A percentile compares a stretch with the other conserved stretches of the same genome.
phyloP scores from a whole-genome alignment of 2,797 vertebrate genomes.

The Sebastes vulpes region DNA sequence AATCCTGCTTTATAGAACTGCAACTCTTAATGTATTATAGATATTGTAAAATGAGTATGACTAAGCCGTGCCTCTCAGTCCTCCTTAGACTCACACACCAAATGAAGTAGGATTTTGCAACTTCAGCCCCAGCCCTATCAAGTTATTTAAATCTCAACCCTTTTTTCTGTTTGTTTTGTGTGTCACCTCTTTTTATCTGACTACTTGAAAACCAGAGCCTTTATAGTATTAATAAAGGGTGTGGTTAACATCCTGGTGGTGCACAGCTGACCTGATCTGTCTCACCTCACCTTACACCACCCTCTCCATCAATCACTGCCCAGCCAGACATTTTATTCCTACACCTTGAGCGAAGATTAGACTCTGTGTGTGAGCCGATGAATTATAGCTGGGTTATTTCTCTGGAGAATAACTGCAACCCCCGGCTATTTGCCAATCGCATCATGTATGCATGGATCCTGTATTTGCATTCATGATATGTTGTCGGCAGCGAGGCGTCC shows the following conservation, averaged over 20 bases:
- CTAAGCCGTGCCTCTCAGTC: neutral
- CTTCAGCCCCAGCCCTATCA: neutral
- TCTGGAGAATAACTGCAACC: neutral
- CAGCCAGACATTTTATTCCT: neutral
- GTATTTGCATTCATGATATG: constrained; percentile 41
- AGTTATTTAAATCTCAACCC: constrained; percentile 1
- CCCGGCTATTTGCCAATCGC: constrained; percentile 20
- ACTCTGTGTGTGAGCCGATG: neutral
- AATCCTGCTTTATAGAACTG: neutral
- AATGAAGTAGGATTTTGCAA: neutral
- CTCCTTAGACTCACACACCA: neutral
- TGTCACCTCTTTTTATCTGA: constrained; percentile 62
- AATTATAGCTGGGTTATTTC: constrained; percentile 21
- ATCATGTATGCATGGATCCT: neutral
- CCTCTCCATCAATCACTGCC: constrained; percentile 44
- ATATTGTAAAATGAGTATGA: neutral
- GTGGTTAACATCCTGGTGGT: constrained; percentile 55
- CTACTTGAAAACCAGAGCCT: constrained; percentile 3
- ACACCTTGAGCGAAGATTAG: constrained; percentile 1
- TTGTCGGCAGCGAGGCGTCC: constrained; percentile 5
- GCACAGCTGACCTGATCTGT: constrained; percentile 5
- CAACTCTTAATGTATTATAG: neutral
- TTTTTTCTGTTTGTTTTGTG: constrained; percentile 41
- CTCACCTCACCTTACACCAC: constrained; percentile 15
- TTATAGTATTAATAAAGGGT: constrained; percentile 53